A percentile compares a stretch with the other conserved stretches of the same genome.
Evolutionary conservation across 1,140 invertebrate species (phyloP).

Genomic region (Diuraphis noxia): DNA sequence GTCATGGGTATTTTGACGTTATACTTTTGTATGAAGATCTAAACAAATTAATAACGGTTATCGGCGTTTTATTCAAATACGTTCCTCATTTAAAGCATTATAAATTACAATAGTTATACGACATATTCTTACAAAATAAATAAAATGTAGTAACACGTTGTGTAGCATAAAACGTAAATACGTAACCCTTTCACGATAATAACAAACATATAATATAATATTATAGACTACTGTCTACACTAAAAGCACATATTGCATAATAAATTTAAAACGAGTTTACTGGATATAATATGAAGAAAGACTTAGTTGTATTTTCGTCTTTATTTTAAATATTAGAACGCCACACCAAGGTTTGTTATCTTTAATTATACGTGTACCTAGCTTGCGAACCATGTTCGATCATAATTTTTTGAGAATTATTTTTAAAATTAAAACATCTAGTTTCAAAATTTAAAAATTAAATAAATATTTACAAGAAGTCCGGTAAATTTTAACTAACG

Average conservation of each 20-base stretch:
- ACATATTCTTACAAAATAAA: not conserved
- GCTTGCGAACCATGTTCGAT: not conserved
- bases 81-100: not conserved
- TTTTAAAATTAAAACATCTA: not conserved
- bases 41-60: not conserved
- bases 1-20: not conserved
- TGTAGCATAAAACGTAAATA: not conserved
- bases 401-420: not conserved
- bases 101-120: not conserved
- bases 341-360: not conserved
- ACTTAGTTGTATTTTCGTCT: not conserved
- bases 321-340: not conserved
- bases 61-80: not conserved
- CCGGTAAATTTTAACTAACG: not conserved
- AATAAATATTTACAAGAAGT: not conserved
- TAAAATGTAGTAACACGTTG: not conserved
- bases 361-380: not conserved
- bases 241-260: slow-evolving; percentile 18
- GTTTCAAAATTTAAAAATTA: not conserved
- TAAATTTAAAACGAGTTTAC: slow-evolving; percentile 22
- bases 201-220: not conserved
- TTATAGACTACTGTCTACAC: not conserved
- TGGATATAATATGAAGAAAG: not conserved
- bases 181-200: not conserved
- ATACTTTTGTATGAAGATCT: not conserved